Evolutionary conservation across 2,888 invertebrate genomes (phyloP), one percentile per base, ranked within the genome.

Genomic region (Limnephilus marmoratus): DNA sequence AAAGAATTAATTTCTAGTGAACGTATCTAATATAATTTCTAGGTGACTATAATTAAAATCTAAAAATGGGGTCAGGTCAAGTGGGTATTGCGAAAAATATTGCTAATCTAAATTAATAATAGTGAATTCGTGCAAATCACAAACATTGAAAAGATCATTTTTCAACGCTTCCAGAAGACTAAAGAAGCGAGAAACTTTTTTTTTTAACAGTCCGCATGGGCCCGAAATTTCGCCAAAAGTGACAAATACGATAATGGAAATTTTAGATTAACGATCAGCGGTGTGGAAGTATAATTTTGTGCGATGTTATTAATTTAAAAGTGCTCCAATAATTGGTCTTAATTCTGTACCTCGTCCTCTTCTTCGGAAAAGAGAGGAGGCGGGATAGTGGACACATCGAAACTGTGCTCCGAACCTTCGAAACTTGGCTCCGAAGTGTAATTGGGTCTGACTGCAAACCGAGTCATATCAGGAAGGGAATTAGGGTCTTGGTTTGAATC

Each of bases 331-430:
- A 91, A 93, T 91, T 92, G 92, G 90, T 92, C 91, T 85, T 92
- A 88, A 81, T 91, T 94, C 24, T 94, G 94, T 34, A 94, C 93
- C 94, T 97, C 97, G 94, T 97, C 97, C 94, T 98, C 98, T 94
- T 97, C 97, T 94, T 98, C 98, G 91, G 97, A 97, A 94, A 98
- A 96, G 94, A 98, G 96, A 91, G 98, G 98, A 91, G 98, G 98
- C n/a, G 98, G 98, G 94, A 98, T 97, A 45, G 97, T 97, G 80
- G 97, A 97, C 34, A 98, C 97, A 94, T 98, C 98, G 94, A 98
- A 97, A 94, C 97, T 97, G 92, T 97, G 97, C 94, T 98, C 98
- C n/a, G 97, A 97, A 92, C 97, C 95, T 94, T 97, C 96, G 95
- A 97, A 96, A 94, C 97, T 95, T 94, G 97, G 96, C 95, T 98